Conservation (phyloP, 2,888 invertebrate genomes). For the Eumerus sabulonum region DNA sequence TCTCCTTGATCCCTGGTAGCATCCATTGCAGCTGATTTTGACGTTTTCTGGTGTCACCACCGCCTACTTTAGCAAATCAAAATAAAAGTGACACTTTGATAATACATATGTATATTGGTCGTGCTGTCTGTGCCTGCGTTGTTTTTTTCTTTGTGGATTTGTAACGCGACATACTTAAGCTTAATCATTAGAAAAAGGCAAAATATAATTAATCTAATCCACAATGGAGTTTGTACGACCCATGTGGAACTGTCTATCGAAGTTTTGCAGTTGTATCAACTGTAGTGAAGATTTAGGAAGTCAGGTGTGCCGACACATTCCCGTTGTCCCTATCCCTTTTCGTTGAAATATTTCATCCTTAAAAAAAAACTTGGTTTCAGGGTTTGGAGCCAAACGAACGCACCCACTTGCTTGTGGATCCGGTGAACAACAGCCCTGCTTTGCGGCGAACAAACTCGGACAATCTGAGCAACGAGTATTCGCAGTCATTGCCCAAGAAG, state of each 20-base stretch:
- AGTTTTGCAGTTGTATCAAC: conserved; percentile 76
- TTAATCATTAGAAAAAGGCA: conserved; percentile 9
- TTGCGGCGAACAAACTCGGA: conserved; percentile 87
- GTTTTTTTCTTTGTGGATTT: conserved; percentile 40
- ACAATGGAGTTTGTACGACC: conserved; percentile 76
- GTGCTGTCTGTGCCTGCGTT: conserved; percentile 48
- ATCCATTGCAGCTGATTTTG: conserved; percentile 50
- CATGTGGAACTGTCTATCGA: conserved; percentile 74
- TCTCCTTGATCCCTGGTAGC: too few species aligned
- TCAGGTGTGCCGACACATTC: conserved; percentile 71
- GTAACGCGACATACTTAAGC: conserved; percentile 58
- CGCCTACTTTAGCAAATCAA: conserved; percentile 49
- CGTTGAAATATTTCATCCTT: background rate
- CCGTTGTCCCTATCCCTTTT: conserved; percentile 7
- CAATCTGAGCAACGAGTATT: conserved; percentile 83
- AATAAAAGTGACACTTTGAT: conserved; percentile 57
- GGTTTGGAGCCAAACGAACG: conserved; percentile 83
- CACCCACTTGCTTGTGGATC: conserved; percentile 88
- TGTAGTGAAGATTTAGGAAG: conserved; percentile 76
- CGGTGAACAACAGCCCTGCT: conserved; percentile 86
- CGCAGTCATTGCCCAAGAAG: conserved; percentile 85
- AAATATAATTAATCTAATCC: background rate
- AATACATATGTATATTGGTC: conserved; percentile 60
- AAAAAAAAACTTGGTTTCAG: conserved; percentile 62
- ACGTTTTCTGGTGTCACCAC: conserved; percentile 28